Conservation (phyloP, 2,113 vertebrate species). For the Dascyllus trimaculatus region DNA sequence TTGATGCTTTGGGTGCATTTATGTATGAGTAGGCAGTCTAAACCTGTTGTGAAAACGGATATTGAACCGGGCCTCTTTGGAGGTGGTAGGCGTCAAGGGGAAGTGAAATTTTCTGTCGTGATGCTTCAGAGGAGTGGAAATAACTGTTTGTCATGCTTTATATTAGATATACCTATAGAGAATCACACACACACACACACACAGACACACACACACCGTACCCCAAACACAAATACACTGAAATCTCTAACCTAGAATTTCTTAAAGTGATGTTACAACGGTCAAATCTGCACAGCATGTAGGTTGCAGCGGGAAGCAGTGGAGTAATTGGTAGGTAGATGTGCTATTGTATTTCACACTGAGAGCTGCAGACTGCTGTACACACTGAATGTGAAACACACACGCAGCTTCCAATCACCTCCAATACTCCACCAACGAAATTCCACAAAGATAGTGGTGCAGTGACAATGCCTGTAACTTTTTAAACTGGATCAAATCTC, state of each 20-base stretch:
- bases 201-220: conserved; percentile 8
- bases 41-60: conserved; percentile 45
- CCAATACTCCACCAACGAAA: background rate
- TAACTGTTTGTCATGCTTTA: conserved; percentile 38
- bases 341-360: conserved; percentile 35
- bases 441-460: background rate
- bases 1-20: background rate
- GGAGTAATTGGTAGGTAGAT: conserved; percentile 23
- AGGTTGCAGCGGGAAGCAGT: conserved; percentile 24
- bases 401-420: background rate
- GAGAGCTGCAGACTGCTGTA: conserved; percentile 2
- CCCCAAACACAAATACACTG: background rate
- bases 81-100: conserved; percentile 35
- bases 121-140: conserved; percentile 47
- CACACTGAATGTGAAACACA: background rate
- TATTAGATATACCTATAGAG: conserved; percentile 32
- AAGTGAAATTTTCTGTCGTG: conserved; percentile 47
- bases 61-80: conserved; percentile 18
- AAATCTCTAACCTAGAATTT: conserved; percentile 31
- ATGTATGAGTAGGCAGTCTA: conserved; percentile 1
- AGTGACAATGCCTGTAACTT: background rate
- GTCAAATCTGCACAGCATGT: conserved; percentile 46
- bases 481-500: background rate
- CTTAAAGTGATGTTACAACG: conserved; percentile 18
- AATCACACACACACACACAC: background rate